Evolutionary conservation across 1,140 invertebrate genomes (phyloP), one percentile per base, ranked within the genome.

Genomic region (Venturia canescens): DNA sequence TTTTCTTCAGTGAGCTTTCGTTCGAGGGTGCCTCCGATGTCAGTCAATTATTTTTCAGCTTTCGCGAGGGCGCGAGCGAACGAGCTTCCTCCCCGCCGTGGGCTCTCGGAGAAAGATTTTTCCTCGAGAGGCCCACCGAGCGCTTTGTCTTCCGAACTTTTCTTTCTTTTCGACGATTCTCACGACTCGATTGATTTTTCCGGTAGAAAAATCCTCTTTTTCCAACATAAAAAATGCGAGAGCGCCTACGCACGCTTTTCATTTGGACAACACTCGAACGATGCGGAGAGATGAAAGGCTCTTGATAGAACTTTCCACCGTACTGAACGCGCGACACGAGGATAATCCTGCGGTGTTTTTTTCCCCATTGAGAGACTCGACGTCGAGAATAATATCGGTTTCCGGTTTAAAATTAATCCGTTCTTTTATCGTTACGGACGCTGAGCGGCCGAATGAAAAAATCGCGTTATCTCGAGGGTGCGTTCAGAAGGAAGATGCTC

Each of bases 311-410:
- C 85, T 86, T 85, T 86, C 86, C 79, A 83, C 69, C 75, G 72
- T 84, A 87, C 87, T 88, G 84, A 86, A 84, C 84, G 34, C 77
- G 81, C 38, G 38, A 9, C 38, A 44, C 85, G 84, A 74, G 82
- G 86, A 87, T 90, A 84, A 89, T 88, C 85, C 82, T 63, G 79
- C 80, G 81, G 78, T 86, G 87, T 86, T 88, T 89, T 89, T n/a
- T n/a, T n/a, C n/a, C n/a, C n/a, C 88, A 90, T 89, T 86, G 87
- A 87, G 84, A 81, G 83, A 79, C 83, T 83, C 86, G 81, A 86
- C 82, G 83, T 84, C 83, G 63, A 80, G 78, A 48, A 72, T 71
- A n/a, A 71, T 76, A 70, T 79, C 79, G 82, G 26, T 71, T 81
- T 76, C 27, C 53, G 74, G 74, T 60, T 53, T 16, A 31, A 74